Percentiles rank a stretch among this genome's conserved stretches.
Evolutionary conservation across 2,113 vertebrate genomes (phyloP).

Genomic region (Leucopternis melanops): DNA sequence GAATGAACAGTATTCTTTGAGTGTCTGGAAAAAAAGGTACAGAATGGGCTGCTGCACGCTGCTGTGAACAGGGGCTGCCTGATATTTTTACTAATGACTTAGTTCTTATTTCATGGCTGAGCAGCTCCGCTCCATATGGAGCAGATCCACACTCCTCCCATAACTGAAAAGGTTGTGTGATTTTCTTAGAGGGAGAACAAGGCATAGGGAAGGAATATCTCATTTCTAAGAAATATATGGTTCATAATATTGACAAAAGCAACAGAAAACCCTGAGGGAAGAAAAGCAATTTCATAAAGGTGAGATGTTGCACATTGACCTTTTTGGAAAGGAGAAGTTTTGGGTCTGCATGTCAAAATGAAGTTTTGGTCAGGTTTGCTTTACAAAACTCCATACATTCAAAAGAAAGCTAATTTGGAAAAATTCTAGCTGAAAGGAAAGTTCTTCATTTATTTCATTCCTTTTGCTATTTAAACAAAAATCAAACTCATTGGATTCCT

Average conservation of each 20-base stretch:
- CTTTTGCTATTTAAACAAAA: not conserved
- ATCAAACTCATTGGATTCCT: not conserved
- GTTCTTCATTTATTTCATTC: not conserved
- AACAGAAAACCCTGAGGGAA: not conserved
- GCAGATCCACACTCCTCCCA: not conserved
- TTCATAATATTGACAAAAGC: not conserved
- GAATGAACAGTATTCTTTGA: too few relatives aligned
- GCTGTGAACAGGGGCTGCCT: too few relatives aligned
- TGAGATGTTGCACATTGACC: not conserved
- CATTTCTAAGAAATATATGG: not conserved
- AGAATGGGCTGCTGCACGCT: too few relatives aligned
- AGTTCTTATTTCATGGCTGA: not conserved
- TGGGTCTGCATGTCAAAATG: not conserved
- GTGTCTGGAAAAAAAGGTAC: too few relatives aligned
- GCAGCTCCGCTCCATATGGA: not conserved
- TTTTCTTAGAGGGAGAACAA: not conserved
- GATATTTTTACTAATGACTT: too few relatives aligned
- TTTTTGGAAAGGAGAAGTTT: not conserved
- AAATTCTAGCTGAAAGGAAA: not conserved
- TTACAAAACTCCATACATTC: not conserved
- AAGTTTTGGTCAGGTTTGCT: not conserved
- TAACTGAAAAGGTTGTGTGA: not conserved
- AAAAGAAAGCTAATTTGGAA: not conserved
- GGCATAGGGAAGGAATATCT: not conserved
- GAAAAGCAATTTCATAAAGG: not conserved